phyloP scores from a whole-genome alignment of 2,797 vertebrate species.

The Anolis apletophallus region DNA sequence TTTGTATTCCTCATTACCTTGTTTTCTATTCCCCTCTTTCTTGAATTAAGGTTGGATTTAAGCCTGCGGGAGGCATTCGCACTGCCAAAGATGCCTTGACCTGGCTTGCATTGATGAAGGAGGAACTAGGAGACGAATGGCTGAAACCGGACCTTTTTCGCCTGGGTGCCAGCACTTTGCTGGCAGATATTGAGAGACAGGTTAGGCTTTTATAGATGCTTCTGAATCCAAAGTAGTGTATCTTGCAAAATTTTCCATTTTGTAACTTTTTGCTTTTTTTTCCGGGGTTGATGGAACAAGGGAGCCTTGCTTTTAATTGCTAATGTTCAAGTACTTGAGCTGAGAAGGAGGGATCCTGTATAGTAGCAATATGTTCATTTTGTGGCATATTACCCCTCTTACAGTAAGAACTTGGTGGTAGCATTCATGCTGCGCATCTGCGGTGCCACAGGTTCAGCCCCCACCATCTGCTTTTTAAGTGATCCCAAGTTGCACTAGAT shows the following conservation, averaged over 20 bases:
- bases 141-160: conserved; percentile 89
- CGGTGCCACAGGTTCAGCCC: background rate
- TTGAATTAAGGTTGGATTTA: conserved; percentile 90
- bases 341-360: background rate
- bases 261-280: background rate
- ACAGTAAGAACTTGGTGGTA: background rate
- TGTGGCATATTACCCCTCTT: background rate
- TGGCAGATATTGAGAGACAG: conserved; percentile 95
- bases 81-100: conserved; percentile 88
- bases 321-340: background rate
- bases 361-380: background rate
- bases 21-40: background rate
- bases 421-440: background rate
- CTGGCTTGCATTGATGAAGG: conserved; percentile 92
- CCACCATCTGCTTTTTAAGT: background rate
- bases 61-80: conserved; percentile 95
- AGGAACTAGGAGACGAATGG: conserved; percentile 92
- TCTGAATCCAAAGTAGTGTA: background rate
- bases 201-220: conserved; percentile 70
- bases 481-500: background rate
- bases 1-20: background rate
- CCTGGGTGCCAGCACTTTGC: conserved; percentile 91
- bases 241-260: background rate
- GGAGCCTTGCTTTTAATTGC: background rate
- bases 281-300: conserved; percentile 23